A percentile compares a stretch with the other conserved stretches of the same genome.
These are phyloP conservation scores for Drosophila lacertosa DNA, from an alignment of 1,140 invertebrate genomes.

Conservation along the genomic window DNA sequence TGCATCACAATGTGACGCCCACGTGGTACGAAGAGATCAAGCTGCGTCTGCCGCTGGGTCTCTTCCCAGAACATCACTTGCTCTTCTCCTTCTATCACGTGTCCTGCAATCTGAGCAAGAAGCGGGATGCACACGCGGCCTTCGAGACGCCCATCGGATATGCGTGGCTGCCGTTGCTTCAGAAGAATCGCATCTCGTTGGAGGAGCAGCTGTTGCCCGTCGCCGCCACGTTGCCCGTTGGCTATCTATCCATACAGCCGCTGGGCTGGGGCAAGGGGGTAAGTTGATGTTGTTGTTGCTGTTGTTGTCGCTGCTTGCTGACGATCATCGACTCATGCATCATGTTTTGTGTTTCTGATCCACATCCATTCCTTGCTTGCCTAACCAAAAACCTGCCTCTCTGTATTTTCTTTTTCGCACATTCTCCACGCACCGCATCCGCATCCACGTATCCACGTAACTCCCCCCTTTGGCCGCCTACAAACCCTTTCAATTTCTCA, in stretches of 20 bases:
- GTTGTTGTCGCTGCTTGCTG: constrained; percentile 21
- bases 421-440: constrained; percentile 32
- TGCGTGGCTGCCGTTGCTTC: constrained; percentile 93
- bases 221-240: constrained; percentile 92
- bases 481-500: constrained; percentile 84
- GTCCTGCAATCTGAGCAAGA: constrained; percentile 93
- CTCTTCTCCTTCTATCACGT: constrained; percentile 96
- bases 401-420: constrained; percentile 47
- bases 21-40: constrained; percentile 96
- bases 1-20: constrained; percentile 92
- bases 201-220: constrained; percentile 93
- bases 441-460: constrained; percentile 11
- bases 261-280: constrained; percentile 95
- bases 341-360: constrained; percentile 34
- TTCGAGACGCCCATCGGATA: constrained; percentile 95
- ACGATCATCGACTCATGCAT: constrained; percentile 62
- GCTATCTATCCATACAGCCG: constrained; percentile 94
- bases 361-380: constrained; percentile 44
- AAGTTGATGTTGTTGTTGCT: constrained; percentile 83
- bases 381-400: constrained; percentile 63
- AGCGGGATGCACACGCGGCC: constrained; percentile 87
- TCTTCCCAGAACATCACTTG: constrained; percentile 91
- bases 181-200: constrained; percentile 91
- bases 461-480: constrained; percentile 55
- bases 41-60: constrained; percentile 90